These are phyloP conservation scores for Phrynocephalus versicolor DNA, from an alignment of 2,113 vertebrate genomes.

Conservation along the genomic window DNA sequence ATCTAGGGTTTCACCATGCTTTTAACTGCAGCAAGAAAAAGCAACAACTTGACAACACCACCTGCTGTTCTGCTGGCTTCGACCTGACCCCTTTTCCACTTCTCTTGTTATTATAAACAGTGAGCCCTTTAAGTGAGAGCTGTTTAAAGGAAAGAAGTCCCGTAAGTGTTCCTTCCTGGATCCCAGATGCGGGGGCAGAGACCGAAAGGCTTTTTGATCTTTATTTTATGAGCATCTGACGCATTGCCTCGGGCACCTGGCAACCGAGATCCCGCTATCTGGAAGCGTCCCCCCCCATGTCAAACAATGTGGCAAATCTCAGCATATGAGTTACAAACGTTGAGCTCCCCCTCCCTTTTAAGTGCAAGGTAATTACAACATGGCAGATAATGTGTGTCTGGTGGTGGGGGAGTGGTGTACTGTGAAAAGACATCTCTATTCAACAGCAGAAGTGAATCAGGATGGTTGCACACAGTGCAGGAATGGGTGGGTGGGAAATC, in stretches of 20 bases:
- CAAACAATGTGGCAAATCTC: constrained; percentile 78
- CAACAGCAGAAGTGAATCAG: constrained; percentile 62
- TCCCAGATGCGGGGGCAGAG: constrained; percentile 77
- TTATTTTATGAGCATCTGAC: constrained; percentile 83
- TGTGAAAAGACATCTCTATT: constrained; percentile 51
- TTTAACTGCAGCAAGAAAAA: constrained; percentile 48
- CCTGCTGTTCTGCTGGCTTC: constrained; percentile 79
- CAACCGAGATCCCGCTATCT: constrained; percentile 83
- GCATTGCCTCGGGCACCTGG: constrained; percentile 84
- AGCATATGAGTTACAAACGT: constrained; percentile 61
- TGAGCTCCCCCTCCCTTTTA: background rate
- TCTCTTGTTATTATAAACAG: constrained; percentile 90
- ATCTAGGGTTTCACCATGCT: constrained; percentile 64
- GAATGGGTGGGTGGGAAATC: background rate
- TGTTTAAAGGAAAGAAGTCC: constrained; percentile 82
- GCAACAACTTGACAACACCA: constrained; percentile 78
- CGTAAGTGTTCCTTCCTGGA: constrained; percentile 82
- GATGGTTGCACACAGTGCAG: constrained; percentile 31
- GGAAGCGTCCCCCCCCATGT: constrained; percentile 79
- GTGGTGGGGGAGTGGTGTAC: background rate
- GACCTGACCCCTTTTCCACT: constrained; percentile 85
- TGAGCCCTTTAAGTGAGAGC: constrained; percentile 84
- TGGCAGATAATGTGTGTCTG: constrained; percentile 8
- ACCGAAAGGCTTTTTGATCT: constrained; percentile 82
- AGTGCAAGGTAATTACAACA: constrained; percentile 65